Evolutionary conservation across 2,113 vertebrate genomes (phyloP), one percentile per base, ranked within the genome.

Genomic region (Condylura cristata): DNA sequence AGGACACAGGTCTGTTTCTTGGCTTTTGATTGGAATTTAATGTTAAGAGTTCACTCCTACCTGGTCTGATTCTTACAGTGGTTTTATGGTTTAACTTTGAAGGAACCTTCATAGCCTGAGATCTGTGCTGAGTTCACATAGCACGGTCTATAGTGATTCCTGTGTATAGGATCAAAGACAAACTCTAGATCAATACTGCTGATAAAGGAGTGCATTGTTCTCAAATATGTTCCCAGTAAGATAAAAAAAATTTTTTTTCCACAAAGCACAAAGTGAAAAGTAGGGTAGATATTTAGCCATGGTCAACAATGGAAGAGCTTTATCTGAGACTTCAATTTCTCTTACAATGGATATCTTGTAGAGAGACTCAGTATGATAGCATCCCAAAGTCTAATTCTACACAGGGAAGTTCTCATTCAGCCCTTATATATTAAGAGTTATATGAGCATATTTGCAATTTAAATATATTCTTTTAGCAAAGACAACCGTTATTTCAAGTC

Each of bases 71-170:
- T 92, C 41, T 93, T 76, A 90, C 93, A 90, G 93, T 78, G 76
- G 84, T 83, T 70, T 95, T 96, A 63, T 82, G 76, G 51, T 85
- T 92, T 48, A 51, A 93, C 91, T 96, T 96, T 97, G 94, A 96
- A 94, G 76, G 76, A 84, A 56, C 2, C 66, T 94, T 97, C 95
- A 97, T 80, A 97, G 94, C 16, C 76, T 58, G 86, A 94, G 79
- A 95, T 96, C 86, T 96, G 84, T 94, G 66, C 93, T 87, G 93
- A 95, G 96, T 97, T 97, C 97, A 97, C 92, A 95, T 82, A 96
- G 30, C 70, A 93, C 87, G 90, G 92, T 66, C 66, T 66, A 70
- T 85, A 76, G 92, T 93, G 90, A 88, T 90, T 92, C 56, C 76
- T 60, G 41, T 93, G 93, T 96, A 79, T 95, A 87, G 97, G 96